Evolutionary conservation across 2,797 vertebrate species (phyloP).

Genomic region (Luscinia megarhynchos): DNA sequence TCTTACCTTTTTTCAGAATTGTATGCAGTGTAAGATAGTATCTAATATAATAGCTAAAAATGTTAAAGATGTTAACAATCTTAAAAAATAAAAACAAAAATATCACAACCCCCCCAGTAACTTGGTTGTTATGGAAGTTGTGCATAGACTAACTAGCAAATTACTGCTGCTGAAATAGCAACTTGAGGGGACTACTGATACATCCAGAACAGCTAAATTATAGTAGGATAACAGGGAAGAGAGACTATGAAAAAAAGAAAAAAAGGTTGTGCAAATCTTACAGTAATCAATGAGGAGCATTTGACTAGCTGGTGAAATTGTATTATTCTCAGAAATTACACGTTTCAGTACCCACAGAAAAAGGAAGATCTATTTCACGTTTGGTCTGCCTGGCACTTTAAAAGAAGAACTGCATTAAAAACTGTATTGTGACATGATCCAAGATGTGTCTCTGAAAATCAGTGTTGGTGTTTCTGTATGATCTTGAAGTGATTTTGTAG

Average conservation of each 20-base stretch:
- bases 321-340: not conserved
- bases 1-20: not conserved
- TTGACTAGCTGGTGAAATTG: not conserved
- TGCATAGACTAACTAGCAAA: conserved; percentile 12
- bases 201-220: not conserved
- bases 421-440: not conserved
- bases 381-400: not conserved
- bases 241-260: not conserved
- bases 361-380: not conserved
- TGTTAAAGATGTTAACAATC: not conserved
- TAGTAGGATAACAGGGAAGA: too few relatives aligned
- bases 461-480: not conserved
- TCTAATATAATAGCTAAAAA: not conserved
- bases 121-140: conserved; percentile 12
- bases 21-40: conserved; percentile 4
- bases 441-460: not conserved
- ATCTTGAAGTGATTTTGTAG: not conserved
- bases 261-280: not conserved
- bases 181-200: not conserved
- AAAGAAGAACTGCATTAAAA: not conserved
- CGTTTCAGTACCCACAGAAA: not conserved
- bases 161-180: not conserved
- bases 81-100: not conserved
- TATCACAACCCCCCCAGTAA: not conserved
- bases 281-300: not conserved